Evolutionary conservation across 1,140 invertebrate species (phyloP).

Genomic region (Saccostrea cuccullata): DNA sequence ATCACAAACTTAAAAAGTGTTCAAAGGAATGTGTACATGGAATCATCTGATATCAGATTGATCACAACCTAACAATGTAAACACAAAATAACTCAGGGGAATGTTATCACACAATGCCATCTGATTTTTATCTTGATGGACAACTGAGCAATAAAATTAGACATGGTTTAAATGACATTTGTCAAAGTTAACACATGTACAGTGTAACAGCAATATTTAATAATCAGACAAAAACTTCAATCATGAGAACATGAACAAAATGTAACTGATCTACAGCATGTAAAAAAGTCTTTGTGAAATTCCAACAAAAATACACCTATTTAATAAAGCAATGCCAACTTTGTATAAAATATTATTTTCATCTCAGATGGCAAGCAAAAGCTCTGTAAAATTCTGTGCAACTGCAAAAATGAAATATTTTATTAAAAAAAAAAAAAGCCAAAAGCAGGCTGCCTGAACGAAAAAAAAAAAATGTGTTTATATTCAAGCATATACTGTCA

Average conservation of each 20-base stretch:
- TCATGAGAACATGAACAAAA: background rate
- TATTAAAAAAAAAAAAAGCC: background rate
- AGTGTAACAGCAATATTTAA: too few relatives aligned
- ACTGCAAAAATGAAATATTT: background rate
- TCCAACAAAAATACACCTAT: background rate
- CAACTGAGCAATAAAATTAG: background rate
- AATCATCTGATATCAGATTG: too few relatives aligned
- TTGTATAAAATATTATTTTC: background rate
- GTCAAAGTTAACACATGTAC: background rate
- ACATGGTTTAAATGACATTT: background rate
- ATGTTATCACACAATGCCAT: slow-evolving; percentile 1
- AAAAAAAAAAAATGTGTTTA: background rate
- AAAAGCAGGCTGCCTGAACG: too few relatives aligned
- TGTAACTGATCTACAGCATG: background rate
- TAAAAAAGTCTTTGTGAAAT: background rate
- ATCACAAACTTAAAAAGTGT: background rate
- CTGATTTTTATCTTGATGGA: background rate
- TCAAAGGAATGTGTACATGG: background rate
- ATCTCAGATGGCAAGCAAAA: background rate
- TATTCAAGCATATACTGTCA: background rate
- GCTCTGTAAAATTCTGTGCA: background rate
- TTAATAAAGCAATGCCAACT: background rate
- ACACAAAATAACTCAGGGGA: slow-evolving; percentile 4
- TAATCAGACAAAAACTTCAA: too few relatives aligned
- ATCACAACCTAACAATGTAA: slow-evolving; percentile 19